Evolutionary conservation across 2,113 vertebrate species (phyloP).

Genomic region (Cheilinus undulatus): DNA sequence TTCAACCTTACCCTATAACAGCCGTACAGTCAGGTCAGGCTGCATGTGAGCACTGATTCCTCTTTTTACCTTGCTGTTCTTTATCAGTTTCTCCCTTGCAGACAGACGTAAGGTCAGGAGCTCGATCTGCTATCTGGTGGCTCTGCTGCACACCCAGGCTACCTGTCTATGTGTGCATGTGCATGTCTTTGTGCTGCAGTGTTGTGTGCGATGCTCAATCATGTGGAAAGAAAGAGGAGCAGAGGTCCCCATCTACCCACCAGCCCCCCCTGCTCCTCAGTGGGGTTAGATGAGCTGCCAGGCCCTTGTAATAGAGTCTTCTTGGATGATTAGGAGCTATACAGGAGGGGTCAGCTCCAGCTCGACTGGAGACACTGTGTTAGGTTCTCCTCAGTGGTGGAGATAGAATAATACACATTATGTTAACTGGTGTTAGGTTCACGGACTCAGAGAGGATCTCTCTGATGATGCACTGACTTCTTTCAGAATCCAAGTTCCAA

Average conservation of each 20-base stretch:
- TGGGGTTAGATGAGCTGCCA: slow-evolving; percentile 77
- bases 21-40: slow-evolving; percentile 22
- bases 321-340: slow-evolving; percentile 76
- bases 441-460: slow-evolving; percentile 10
- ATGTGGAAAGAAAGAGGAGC: slow-evolving; percentile 71
- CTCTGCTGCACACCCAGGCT: slow-evolving; percentile 45
- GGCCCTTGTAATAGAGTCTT: slow-evolving; percentile 77
- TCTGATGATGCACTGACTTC: slow-evolving; percentile 37
- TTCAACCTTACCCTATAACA: slow-evolving; percentile 63
- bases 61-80: slow-evolving; percentile 40
- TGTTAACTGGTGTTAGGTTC: slow-evolving; percentile 40
- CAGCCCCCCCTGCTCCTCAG: slow-evolving; percentile 47
- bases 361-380: slow-evolving; percentile 54
- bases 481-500: slow-evolving; percentile 32
- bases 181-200: not conserved
- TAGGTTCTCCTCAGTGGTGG: slow-evolving; percentile 44
- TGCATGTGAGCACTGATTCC: slow-evolving; percentile 26
- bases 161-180: slow-evolving; percentile 25
- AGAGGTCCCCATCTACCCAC: slow-evolving; percentile 70
- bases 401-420: slow-evolving; percentile 54
- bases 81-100: slow-evolving; percentile 74
- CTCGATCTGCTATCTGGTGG: slow-evolving; percentile 82
- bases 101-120: slow-evolving; percentile 92
- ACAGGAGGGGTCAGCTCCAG: slow-evolving; percentile 70
- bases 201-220: slow-evolving; percentile 64